These are phyloP conservation scores for Hoplostethus atlanticus DNA, from an alignment of 2,797 vertebrate species.

Conservation along the genomic window DNA sequence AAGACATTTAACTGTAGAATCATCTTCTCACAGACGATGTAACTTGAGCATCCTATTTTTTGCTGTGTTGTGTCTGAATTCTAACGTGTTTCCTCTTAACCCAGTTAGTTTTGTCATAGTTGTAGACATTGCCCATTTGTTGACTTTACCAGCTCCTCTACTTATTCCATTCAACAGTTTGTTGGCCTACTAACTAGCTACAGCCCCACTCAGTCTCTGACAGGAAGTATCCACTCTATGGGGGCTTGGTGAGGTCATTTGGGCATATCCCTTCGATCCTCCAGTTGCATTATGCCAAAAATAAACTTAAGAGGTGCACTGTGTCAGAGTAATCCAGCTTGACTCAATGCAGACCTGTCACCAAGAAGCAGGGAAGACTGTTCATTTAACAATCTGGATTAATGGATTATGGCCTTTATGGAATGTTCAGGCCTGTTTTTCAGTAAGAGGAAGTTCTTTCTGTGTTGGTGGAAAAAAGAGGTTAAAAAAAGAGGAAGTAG, in stretches of 20 bases:
- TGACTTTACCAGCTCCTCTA: not conserved
- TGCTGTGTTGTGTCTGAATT: not conserved
- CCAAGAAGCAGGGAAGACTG: not conserved
- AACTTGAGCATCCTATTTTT: constrained; percentile 8
- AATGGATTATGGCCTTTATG: constrained; percentile 26
- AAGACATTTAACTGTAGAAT: constrained; percentile 4
- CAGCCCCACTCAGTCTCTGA: constrained; percentile 2
- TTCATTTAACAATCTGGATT: constrained; percentile 42
- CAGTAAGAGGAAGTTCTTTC: constrained; percentile 16
- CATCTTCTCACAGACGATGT: constrained; percentile 6
- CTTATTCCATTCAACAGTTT: constrained; percentile 1
- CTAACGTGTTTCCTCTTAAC: not conserved
- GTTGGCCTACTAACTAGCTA: constrained; percentile 3
- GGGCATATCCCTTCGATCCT: constrained; percentile 43
- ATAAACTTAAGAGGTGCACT: constrained; percentile 50
- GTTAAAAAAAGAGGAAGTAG: not conserved
- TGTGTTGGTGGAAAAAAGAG: constrained; percentile 1
- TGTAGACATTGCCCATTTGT: not conserved
- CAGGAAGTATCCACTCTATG: constrained; percentile 33
- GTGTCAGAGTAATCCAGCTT: constrained; percentile 16
- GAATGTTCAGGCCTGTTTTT: constrained; percentile 10
- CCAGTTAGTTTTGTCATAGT: not conserved
- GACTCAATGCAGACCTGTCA: constrained; percentile 20
- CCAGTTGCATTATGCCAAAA: constrained; percentile 55
- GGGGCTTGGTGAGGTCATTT: constrained; percentile 25